phyloP scores from a whole-genome alignment of 2,113 vertebrate species.

The Amphilophus citrinellus region DNA sequence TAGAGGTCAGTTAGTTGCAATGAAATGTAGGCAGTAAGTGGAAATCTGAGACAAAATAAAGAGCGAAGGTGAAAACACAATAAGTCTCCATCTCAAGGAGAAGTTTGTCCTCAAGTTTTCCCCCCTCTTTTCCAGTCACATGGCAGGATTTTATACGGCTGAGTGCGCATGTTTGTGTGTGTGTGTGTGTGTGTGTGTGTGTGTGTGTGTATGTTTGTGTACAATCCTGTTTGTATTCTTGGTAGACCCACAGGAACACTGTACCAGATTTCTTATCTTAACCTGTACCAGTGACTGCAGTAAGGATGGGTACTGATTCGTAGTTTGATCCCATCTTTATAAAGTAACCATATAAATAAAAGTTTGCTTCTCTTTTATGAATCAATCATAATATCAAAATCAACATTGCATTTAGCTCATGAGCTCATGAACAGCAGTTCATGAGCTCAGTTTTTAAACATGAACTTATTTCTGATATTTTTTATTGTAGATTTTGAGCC shows the following conservation, averaged over 20 bases:
- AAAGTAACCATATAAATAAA: neutral
- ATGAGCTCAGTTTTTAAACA: neutral
- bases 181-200: neutral
- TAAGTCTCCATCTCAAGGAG: slow-evolving; percentile 29
- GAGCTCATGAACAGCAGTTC: neutral
- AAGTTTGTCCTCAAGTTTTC: slow-evolving; percentile 16
- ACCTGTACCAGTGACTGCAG: neutral
- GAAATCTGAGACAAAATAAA: slow-evolving; percentile 46
- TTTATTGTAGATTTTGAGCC: neutral
- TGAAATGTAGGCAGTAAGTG: slow-evolving; percentile 35
- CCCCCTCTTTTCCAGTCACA: neutral
- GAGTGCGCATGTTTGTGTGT: neutral
- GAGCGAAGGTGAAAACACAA: slow-evolving; percentile 62
- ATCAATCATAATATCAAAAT: neutral
- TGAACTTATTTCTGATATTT: neutral
- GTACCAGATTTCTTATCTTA: neutral
- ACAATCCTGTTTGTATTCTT: neutral
- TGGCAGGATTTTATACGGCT: slow-evolving; percentile 12
- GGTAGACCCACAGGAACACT: neutral
- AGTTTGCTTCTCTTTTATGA: neutral
- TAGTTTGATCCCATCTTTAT: neutral
- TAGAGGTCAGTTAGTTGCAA: slow-evolving; percentile 63
- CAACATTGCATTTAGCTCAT: neutral
- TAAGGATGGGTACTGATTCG: neutral
- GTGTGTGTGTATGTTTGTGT: neutral